Evolutionary conservation across 1,140 invertebrate species (phyloP), one percentile per base, ranked within the genome.

Genomic region (Ips typographus): DNA sequence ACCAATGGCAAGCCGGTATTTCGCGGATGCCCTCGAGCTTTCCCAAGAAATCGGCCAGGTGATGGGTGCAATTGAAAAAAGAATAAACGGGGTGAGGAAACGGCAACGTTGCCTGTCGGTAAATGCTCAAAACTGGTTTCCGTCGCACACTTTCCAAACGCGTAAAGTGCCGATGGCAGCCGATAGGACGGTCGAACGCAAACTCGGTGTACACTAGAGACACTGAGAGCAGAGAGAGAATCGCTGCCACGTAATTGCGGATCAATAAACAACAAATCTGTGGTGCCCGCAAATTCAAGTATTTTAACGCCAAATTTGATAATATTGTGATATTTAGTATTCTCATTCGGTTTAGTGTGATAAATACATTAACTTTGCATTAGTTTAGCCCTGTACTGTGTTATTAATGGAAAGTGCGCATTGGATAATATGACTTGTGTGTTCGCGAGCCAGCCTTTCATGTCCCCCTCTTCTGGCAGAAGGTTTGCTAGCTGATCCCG

Each of bases 301-400:
- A 77, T 79, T 78, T 71, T 74, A 78, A 79, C 78, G 78, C 77
- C 77, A 79, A 80, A 79, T 78, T 74, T 75, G 77, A 76, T 73
- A 77, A 77, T 67, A 68, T 78, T 79, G 78, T 79, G 78, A 79
- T 79, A 79, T 78, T 78, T 77, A 79, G 77, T 79, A 79, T 79
- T 78, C 75, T 77, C 74, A 74, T 76, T 75, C 57, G 67, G 73
- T 72, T 75, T 42, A 70, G 75, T 77, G 76, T 77, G 74, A 76
- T 77, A 75, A 72, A 70, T 72, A 70, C 71, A 74, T 68, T 69
- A 68, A 73, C 72, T 63, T 72, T 75, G 65, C 69, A 70, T 65
- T 68, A 63, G 70, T 72, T 67, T 40, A 40, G 42, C 36, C 40
- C 7, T 40, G 39, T 60, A 68, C 44, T 52, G 43, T 61, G 65